phyloP scores from a whole-genome alignment of 2,888 invertebrate species.

The Napeogenes sylphis region DNA sequence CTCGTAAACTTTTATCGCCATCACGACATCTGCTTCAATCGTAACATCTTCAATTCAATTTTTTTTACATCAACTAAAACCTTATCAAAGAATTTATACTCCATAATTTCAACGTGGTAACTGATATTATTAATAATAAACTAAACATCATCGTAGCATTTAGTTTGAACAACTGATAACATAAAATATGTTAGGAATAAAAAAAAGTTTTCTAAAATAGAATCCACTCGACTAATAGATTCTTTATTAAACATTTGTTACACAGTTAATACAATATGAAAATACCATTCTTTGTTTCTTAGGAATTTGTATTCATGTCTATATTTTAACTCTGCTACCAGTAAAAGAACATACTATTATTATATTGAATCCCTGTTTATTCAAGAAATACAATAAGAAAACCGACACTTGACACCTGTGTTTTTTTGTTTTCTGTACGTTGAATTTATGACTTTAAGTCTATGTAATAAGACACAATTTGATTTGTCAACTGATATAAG shows the following conservation, averaged over 20 bases:
- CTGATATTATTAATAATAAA: not conserved
- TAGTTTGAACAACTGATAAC: not conserved
- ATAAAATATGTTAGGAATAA: not conserved
- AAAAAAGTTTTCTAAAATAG: not conserved
- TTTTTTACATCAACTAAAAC: not conserved
- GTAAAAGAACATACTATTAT: not conserved
- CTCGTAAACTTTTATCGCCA: conserved; percentile 21
- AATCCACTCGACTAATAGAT: not conserved
- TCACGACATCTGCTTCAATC: conserved; percentile 16
- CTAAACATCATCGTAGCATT: not conserved
- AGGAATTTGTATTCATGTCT: conserved; percentile 5
- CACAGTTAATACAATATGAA: not conserved
- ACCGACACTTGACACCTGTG: conserved; percentile 44
- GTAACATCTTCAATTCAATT: conserved; percentile 9
- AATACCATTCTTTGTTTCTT: not conserved
- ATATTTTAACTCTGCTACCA: not conserved
- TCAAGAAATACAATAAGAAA: conserved; percentile 33
- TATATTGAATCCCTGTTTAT: conserved; percentile 6
- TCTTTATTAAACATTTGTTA: not conserved
- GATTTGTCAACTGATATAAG: conserved; percentile 3
- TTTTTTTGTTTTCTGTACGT: conserved; percentile 19
- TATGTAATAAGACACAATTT: conserved; percentile 8
- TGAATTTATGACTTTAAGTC: conserved; percentile 15
- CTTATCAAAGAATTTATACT: not conserved
- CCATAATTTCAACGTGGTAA: not conserved